Evolutionary conservation across 2,888 invertebrate genomes (phyloP), one percentile per base, ranked within the genome.

Genomic region (Cerastis rubricosa): DNA sequence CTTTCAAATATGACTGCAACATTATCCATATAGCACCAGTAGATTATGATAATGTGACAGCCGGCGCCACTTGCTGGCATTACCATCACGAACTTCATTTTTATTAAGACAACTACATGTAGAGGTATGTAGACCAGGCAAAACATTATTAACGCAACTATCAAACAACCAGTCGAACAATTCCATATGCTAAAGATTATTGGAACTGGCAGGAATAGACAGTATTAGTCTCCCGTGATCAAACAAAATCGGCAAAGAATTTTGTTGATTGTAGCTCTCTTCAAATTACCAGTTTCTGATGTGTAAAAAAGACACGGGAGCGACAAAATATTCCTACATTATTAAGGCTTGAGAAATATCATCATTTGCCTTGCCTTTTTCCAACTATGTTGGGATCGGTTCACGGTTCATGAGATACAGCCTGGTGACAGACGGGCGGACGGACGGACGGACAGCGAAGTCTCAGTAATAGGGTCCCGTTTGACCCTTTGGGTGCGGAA

Each of bases 11-110:
- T 45, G 22, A 61, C 71, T 61, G 71, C 75, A 68, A 81, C 76
- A 64, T 61, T 45, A 49, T 47, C 51, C 54, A 78, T 76, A 75
- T 70, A 57, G 59, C 71, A 70, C 66, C 29, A 51, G 25, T 67
- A 54, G 22, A 67, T 81, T 74, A 84, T 77, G 64, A 51, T 79
- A 77, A 86, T 74, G 70, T 49, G 75, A 80, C 76, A 70, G 63
- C 65, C 40, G 84, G 86, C 84, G 85, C 84, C 79, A 71, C 81
- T 70, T 66, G 59, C 63, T 74, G 17, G 17, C 40, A 81, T 82
- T 85, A 49, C 49, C 72, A 85, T 80, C 71, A 77, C 67, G 75
- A 77, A 68, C 66, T 67, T 73, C 49, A 65, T 80, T 78, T n/a
- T 78, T 45, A 80, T 71, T 47, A 68, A 67, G 47, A 63, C 81